Evolutionary conservation across 2,888 invertebrate genomes (phyloP).

Genomic region (Neocrepidodera transversa): DNA sequence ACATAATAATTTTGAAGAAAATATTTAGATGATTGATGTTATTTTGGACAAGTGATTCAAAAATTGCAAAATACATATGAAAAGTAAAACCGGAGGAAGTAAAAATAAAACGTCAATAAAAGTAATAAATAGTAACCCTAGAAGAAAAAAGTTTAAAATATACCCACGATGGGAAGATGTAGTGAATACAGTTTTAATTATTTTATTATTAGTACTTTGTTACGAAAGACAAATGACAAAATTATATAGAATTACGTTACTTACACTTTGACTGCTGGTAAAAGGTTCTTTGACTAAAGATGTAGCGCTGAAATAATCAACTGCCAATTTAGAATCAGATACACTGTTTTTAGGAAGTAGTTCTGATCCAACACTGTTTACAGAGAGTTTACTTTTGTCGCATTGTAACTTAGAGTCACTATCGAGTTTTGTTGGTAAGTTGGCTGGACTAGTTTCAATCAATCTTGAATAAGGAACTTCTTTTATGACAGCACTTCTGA

Average conservation of each 20-base stretch:
- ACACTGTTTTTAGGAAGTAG: conserved; percentile 78
- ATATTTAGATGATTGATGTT: too few relatives aligned
- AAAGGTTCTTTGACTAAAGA: conserved; percentile 42
- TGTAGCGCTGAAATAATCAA: conserved; percentile 71
- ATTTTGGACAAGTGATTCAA: too few relatives aligned
- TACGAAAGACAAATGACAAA: too few relatives aligned
- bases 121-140: too few relatives aligned
- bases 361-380: conserved; percentile 62
- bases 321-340: conserved; percentile 84
- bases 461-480: conserved; percentile 84
- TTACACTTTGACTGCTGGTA: conserved; percentile 41
- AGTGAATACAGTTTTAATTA: too few relatives aligned
- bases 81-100: too few relatives aligned
- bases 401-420: conserved; percentile 75
- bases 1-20: too few relatives aligned
- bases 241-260: conserved; percentile 25
- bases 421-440: conserved; percentile 67
- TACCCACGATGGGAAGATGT: too few relatives aligned
- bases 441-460: conserved; percentile 69
- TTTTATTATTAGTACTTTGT: too few relatives aligned
- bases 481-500: conserved; percentile 52
- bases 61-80: too few relatives aligned
- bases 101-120: too few relatives aligned
- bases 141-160: too few relatives aligned
- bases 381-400: conserved; percentile 57